phyloP scores from a whole-genome alignment of 2,113 vertebrate genomes.

The Pedetes capensis region DNA sequence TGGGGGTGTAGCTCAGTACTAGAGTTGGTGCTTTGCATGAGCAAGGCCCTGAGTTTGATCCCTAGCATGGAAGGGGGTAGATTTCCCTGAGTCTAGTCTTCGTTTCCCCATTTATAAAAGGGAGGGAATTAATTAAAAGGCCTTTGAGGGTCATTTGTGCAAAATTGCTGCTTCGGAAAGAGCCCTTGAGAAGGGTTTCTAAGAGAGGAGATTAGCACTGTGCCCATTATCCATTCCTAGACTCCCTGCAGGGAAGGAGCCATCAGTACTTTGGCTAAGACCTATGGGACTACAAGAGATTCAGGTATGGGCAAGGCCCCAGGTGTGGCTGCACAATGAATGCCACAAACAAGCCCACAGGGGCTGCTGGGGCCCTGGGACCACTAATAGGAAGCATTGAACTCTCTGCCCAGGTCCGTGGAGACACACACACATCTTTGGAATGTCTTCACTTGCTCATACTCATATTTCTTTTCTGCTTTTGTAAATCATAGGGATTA shows the following conservation, averaged over 20 bases:
- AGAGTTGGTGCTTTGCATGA: neutral
- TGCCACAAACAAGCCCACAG: neutral
- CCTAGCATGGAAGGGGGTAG: neutral
- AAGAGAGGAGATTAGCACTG: neutral
- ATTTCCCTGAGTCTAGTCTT: neutral
- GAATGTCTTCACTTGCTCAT: neutral
- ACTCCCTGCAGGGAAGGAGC: neutral
- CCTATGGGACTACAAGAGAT: constrained; percentile 61
- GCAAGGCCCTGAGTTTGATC: neutral
- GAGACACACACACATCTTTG: neutral
- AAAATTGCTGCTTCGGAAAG: neutral
- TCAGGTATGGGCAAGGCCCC: neutral
- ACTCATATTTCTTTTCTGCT: neutral
- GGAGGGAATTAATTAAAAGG: neutral
- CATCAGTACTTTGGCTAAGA: neutral
- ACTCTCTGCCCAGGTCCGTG: neutral
- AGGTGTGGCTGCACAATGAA: neutral
- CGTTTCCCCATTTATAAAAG: neutral
- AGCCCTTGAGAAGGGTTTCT: neutral
- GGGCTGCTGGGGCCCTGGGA: neutral
- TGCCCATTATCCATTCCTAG: constrained; percentile 12
- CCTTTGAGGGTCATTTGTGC: neutral
- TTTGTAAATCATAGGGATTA: neutral
- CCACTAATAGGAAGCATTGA: neutral
- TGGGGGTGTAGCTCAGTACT: no score